phyloP scores from a whole-genome alignment of 2,888 invertebrate genomes.

The Leptura quadrifasciata region DNA sequence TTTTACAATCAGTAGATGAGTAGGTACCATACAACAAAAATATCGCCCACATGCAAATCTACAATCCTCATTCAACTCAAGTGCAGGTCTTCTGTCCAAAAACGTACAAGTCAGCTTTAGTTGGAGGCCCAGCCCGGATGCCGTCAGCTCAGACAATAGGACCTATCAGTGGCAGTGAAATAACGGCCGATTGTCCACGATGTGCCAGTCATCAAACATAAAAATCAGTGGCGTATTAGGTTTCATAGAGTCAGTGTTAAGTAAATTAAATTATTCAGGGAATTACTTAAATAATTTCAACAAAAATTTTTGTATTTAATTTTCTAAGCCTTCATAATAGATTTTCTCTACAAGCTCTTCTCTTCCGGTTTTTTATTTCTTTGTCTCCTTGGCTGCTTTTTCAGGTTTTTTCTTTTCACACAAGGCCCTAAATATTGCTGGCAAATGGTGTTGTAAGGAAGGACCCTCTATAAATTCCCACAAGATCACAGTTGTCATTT shows the following conservation, averaged over 20 bases:
- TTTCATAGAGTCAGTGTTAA: background rate
- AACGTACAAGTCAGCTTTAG: constrained; percentile 38
- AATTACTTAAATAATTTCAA: no score
- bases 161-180: constrained; percentile 42
- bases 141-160: constrained; percentile 42
- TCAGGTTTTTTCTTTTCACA: no score
- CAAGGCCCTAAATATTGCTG: no score
- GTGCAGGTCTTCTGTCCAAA: constrained; percentile 38
- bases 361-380: no score
- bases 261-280: background rate
- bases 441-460: no score
- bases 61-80: constrained; percentile 33
- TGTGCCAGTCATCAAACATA: constrained; percentile 44
- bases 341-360: no score
- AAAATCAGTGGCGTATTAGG: constrained; percentile 42
- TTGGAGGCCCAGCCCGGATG: constrained; percentile 40
- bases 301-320: no score
- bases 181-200: constrained; percentile 40
- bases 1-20: constrained; percentile 15
- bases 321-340: no score
- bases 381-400: no score
- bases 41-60: constrained; percentile 41
- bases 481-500: no score
- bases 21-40: background rate
- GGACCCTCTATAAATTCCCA: no score